phyloP scores from a whole-genome alignment of 2,888 invertebrate genomes.

The Andrena bucephala region DNA sequence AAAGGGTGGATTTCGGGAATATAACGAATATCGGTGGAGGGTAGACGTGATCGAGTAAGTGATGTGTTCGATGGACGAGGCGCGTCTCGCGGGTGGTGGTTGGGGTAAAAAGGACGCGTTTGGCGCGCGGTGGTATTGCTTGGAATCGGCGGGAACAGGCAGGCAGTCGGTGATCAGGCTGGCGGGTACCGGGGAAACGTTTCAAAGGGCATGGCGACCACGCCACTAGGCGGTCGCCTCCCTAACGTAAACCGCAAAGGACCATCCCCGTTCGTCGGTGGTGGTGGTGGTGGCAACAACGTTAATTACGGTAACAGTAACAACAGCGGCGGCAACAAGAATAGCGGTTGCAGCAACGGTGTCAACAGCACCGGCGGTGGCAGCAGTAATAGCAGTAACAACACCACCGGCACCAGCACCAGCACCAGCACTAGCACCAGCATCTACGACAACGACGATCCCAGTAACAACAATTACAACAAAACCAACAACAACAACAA shows the following conservation, averaged over 20 bases:
- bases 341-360: slow-evolving; percentile 37
- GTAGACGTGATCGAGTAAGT: slow-evolving; percentile 74
- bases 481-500: slow-evolving; percentile 5
- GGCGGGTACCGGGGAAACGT: slow-evolving; percentile 84
- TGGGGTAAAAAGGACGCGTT: slow-evolving; percentile 79
- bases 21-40: slow-evolving; percentile 64
- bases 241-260: slow-evolving; percentile 84
- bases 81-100: slow-evolving; percentile 83
- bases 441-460: slow-evolving; percentile 5
- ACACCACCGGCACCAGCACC: slow-evolving; percentile 4
- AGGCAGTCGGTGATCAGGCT: slow-evolving; percentile 83
- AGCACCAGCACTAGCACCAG: slow-evolving; percentile 10
- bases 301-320: slow-evolving; percentile 54
- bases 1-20: slow-evolving; percentile 17
- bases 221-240: slow-evolving; percentile 85
- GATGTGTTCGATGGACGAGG: slow-evolving; percentile 84
- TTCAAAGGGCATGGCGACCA: slow-evolving; percentile 85
- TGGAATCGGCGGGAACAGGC: slow-evolving; percentile 79
- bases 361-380: slow-evolving; percentile 64
- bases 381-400: slow-evolving; percentile 54
- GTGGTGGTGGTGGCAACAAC: slow-evolving; percentile 73
- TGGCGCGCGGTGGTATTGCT: slow-evolving; percentile 73
- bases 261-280: slow-evolving; percentile 80
- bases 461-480: background rate
- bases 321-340: slow-evolving; percentile 35